Percentiles rank a stretch among this genome's conserved stretches.
phyloP scores from a whole-genome alignment of 2,113 vertebrate genomes.

The Myiozetetes cayanensis region DNA sequence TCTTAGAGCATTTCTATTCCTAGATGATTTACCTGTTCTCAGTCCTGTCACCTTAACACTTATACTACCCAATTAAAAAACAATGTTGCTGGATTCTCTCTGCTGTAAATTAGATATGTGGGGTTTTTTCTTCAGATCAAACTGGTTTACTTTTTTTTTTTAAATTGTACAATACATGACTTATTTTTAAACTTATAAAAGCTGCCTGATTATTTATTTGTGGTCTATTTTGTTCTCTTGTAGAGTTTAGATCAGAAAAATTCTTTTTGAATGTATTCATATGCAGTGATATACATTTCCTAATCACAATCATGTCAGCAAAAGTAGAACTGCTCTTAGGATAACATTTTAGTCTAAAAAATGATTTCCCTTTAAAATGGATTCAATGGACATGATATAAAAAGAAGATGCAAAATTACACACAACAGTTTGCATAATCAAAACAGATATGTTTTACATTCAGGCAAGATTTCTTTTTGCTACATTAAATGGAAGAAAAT shows the following conservation, averaged over 20 bases:
- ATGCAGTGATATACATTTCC: slow-evolving; percentile 79
- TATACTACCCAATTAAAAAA: slow-evolving; percentile 76
- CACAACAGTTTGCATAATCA: slow-evolving; percentile 85
- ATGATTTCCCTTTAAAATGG: slow-evolving; percentile 82
- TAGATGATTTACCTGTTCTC: slow-evolving; percentile 84
- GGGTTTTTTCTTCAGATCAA: slow-evolving; percentile 65
- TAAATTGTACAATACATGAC: slow-evolving; percentile 64
- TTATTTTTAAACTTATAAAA: slow-evolving; percentile 80
- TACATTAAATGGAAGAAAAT: slow-evolving; percentile 78
- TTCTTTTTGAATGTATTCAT: slow-evolving; percentile 80
- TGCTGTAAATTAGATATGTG: slow-evolving; percentile 64
- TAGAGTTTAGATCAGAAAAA: slow-evolving; percentile 75
- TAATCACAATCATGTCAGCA: slow-evolving; percentile 84
- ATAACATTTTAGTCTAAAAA: slow-evolving; percentile 82
- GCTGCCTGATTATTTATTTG: slow-evolving; percentile 84
- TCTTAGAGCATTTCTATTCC: slow-evolving; percentile 76
- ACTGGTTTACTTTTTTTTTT: slow-evolving; percentile 68
- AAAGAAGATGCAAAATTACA: slow-evolving; percentile 81
- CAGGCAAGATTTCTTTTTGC: slow-evolving; percentile 77
- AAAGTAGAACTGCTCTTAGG: slow-evolving; percentile 79
- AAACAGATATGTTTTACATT: slow-evolving; percentile 83
- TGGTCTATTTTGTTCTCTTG: slow-evolving; percentile 79
- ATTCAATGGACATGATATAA: slow-evolving; percentile 85
- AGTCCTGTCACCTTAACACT: slow-evolving; percentile 76
- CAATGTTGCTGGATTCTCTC: slow-evolving; percentile 61